A percentile compares a stretch with the other conserved stretches of the same genome.
These are phyloP conservation scores for Seira sanloemensis DNA, from an alignment of 2,888 invertebrate species.

Conservation along the genomic window DNA sequence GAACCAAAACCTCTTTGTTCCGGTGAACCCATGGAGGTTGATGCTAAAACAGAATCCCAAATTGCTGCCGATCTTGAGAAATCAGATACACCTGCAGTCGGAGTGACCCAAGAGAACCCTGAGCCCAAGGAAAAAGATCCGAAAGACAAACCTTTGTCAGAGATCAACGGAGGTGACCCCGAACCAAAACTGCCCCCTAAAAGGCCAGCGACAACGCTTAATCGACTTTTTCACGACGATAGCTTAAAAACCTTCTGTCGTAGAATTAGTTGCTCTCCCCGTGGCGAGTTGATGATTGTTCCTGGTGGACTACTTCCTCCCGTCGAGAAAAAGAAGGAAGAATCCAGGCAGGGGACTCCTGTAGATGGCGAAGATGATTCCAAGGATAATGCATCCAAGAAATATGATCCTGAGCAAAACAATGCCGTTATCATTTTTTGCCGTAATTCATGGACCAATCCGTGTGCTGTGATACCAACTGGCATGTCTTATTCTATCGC, in stretches of 20 bases:
- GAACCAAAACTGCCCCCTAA: slow-evolving; percentile 44
- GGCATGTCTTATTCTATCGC: slow-evolving; percentile 80
- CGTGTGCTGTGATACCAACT: slow-evolving; percentile 71
- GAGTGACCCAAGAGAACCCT: neutral
- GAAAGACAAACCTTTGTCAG: slow-evolving; percentile 31
- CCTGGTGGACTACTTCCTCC: slow-evolving; percentile 87
- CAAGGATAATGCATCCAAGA: slow-evolving; percentile 48
- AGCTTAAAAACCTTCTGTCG: slow-evolving; percentile 96
- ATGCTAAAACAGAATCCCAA: neutral
- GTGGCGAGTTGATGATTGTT: slow-evolving; percentile 92
- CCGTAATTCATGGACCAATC: slow-evolving; percentile 68
- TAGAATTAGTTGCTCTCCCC: slow-evolving; percentile 91
- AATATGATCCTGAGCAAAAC: slow-evolving; percentile 40
- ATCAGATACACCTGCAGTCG: neutral
- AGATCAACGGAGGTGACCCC: slow-evolving; percentile 22
- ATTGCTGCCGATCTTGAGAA: neutral
- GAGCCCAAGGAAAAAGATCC: neutral
- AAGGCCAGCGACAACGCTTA: slow-evolving; percentile 58
- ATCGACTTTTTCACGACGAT: slow-evolving; percentile 90
- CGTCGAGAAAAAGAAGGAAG: slow-evolving; percentile 25
- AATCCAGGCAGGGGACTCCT: slow-evolving; percentile 61
- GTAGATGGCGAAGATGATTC: slow-evolving; percentile 23
- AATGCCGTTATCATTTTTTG: slow-evolving; percentile 70
- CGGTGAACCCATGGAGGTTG: neutral
- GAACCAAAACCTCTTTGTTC: neutral